Evolutionary conservation across 2,888 invertebrate genomes (phyloP).

Genomic region (Melanophora roralis): DNA sequence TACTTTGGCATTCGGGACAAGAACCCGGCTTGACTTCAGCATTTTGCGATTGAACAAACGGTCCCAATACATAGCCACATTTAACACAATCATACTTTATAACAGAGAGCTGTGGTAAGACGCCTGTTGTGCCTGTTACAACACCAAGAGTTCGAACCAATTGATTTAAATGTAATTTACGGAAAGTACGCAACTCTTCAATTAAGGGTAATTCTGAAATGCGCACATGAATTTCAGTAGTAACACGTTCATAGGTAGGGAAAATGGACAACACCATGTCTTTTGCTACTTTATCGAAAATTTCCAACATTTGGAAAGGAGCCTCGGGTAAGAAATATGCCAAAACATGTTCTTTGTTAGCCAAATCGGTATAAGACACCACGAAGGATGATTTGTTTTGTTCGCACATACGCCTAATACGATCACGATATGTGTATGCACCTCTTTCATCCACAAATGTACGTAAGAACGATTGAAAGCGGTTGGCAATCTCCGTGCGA

Average conservation of each 20-base stretch:
- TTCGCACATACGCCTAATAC: conserved; percentile 96
- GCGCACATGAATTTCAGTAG: conserved; percentile 94
- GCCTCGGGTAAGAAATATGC: conserved; percentile 99
- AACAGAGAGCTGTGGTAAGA: conserved; percentile 95
- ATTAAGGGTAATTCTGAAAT: conserved; percentile 96
- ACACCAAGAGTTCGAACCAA: conserved; percentile 95
- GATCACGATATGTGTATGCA: conserved; percentile 92
- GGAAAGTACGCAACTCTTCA: conserved; percentile 95
- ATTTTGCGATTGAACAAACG: conserved; percentile 95
- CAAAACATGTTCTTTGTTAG: conserved; percentile 92
- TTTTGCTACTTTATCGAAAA: conserved; percentile 96
- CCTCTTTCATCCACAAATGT: conserved; percentile 92
- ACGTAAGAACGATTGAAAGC: conserved; percentile 93
- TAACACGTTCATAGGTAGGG: conserved; percentile 96
- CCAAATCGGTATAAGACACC: conserved; percentile 94
- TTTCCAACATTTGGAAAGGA: conserved; percentile 96
- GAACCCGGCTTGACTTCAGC: conserved; percentile 96
- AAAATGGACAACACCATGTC: conserved; percentile 95
- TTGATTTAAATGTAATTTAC: conserved; percentile 94
- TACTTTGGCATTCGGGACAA: conserved; percentile 98
- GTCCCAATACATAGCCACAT: conserved; percentile 96
- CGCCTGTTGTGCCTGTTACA: conserved; percentile 96
- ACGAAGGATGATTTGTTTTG: conserved; percentile 92
- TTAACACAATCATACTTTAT: conserved; percentile 98
- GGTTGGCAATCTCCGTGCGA: conserved; percentile 95